Conservation (phyloP, 2,113 vertebrate genomes). For the Thunnus maccoyii region DNA sequence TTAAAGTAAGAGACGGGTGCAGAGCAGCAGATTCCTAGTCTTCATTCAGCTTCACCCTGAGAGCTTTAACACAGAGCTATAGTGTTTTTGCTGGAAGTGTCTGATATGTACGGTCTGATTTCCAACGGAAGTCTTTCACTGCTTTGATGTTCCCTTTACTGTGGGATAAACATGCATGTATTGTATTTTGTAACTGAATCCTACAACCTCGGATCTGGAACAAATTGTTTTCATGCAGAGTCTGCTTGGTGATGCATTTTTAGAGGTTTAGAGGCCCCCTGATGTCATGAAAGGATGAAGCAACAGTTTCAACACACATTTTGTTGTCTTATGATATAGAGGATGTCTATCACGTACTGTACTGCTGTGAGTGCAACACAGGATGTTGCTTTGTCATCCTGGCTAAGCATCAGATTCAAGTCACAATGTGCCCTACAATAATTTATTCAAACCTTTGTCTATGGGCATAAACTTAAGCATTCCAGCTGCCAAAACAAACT, state of each 20-base stretch:
- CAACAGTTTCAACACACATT: constrained; percentile 5
- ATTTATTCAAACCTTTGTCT: constrained; percentile 1
- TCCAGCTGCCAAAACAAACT: neutral
- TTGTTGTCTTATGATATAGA: constrained; percentile 39
- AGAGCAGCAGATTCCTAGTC: no score
- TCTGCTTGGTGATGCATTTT: neutral
- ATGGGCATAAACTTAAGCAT: neutral
- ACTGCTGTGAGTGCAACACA: no score
- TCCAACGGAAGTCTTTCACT: neutral
- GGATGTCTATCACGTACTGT: neutral
- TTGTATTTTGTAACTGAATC: neutral
- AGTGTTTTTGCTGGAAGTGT: neutral
- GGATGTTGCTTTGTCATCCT: constrained; percentile 46
- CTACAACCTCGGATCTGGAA: neutral
- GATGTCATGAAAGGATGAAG: neutral
- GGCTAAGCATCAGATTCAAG: constrained; percentile 13
- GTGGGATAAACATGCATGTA: neutral
- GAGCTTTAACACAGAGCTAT: neutral
- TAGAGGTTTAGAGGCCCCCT: neutral
- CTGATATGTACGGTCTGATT: neutral
- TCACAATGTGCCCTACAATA: neutral
- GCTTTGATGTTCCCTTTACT: neutral
- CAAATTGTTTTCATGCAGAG: neutral
- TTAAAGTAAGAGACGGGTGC: no score
- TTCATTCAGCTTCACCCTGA: neutral